Base-by-base conservation (phyloP, 2,113 vertebrate genomes). In the Bothrops jararaca region DNA sequence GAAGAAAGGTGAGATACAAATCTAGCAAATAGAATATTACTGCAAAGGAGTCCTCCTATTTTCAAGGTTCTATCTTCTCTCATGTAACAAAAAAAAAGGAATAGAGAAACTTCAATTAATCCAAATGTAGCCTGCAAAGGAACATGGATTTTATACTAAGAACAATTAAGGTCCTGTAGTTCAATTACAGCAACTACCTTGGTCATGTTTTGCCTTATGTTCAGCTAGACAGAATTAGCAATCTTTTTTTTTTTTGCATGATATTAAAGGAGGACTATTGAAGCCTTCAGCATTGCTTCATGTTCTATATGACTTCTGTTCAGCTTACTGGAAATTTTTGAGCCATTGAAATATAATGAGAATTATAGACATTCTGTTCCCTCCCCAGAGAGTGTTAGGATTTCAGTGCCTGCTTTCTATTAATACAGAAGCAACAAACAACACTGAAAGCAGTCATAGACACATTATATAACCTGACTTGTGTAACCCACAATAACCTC, bases 261-360 rank as follows among this genome's bases (percentile, higher is more conserved):
- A 20, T 88, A 69, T 57, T 80, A 64, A 10, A 86, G 93, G 29
- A 80, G 74, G 20, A 39, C 23, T 4, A 53, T 91, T 92, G 85
- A 54, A 94, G 64, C 24, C 85, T 92, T 54, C 89, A 74, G 24
- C 0, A 12, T 91, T 92, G 91, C 60, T n/a, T 89, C n/a, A 91
- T 86, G 42, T 90, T 86, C 52, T 0, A 0, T 52, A 60, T 45
- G 89, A 50, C 53, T 20, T 88, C 20, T 53, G 95, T 95, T 95
- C 91, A 95, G 56, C n/a, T 95, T 91, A 95, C 85, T 91, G 92
- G 89, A 48, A 94, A 24, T 74, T 90, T 48, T 58, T 22, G 87
- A 90, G 60, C 1, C 93, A 85, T 93, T 95, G 95, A 10, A 91
- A 95, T 90, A 93, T 92, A 94, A 91, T 48, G 89, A 23, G 94